These are phyloP conservation scores for Harpegnathos saltator DNA, from an alignment of 1,140 invertebrate genomes.

Conservation along the genomic window DNA sequence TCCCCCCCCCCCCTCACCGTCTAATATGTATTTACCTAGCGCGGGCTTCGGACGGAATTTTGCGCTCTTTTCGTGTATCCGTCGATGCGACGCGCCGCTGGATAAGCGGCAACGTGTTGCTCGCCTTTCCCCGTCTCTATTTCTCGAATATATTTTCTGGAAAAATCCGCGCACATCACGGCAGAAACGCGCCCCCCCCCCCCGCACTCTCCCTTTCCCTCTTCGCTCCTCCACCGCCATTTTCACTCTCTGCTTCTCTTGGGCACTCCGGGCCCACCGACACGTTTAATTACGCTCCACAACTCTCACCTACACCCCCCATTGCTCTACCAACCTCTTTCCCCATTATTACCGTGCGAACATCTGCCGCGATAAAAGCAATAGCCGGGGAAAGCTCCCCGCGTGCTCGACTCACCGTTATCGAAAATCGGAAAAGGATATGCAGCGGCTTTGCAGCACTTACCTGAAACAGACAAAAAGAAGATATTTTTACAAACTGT, in stretches of 20 bases:
- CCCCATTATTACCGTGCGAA: conserved; percentile 61
- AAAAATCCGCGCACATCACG: conserved; percentile 61
- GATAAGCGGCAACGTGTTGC: conserved; percentile 71
- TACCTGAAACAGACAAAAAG: conserved; percentile 80
- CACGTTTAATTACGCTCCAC: conserved; percentile 68
- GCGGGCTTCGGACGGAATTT: conserved; percentile 27
- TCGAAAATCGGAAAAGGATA: conserved; percentile 61
- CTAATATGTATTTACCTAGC: conserved; percentile 54
- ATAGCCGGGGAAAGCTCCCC: conserved; percentile 56
- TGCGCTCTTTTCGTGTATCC: conserved; percentile 36
- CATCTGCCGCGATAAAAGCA: conserved; percentile 66
- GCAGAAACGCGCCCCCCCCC: neutral
- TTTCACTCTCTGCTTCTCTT: neutral
- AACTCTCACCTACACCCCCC: neutral
- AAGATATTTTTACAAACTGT: conserved; percentile 10
- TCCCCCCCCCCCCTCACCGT: too few species aligned
- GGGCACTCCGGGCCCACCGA: conserved; percentile 44
- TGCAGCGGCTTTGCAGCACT: conserved; percentile 67
- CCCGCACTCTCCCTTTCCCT: too few species aligned
- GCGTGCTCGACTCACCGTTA: conserved; percentile 48
- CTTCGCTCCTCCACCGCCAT: too few species aligned
- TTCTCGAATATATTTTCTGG: conserved; percentile 57
- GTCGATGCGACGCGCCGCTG: neutral
- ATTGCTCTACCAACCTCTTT: conserved; percentile 18
- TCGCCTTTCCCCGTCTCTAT: neutral